These are phyloP conservation scores for Tipula lateralis DNA, from an alignment of 2,888 invertebrate genomes.

Conservation along the genomic window DNA sequence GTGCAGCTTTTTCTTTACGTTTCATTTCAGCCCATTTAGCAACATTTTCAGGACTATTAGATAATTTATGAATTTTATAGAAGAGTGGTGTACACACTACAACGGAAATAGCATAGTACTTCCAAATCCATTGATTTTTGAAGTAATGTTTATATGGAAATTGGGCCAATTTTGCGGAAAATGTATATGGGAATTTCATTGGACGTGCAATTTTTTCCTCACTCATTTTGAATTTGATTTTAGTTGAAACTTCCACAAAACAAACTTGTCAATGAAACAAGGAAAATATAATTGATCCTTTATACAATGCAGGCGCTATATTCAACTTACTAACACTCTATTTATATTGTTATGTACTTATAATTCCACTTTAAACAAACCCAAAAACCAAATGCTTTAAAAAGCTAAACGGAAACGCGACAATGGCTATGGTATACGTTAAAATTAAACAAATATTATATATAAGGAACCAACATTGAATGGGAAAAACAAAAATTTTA, in stretches of 20 bases:
- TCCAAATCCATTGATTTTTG: slow-evolving; percentile 72
- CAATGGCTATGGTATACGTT: not conserved
- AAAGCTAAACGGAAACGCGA: not conserved
- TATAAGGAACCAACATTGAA: not conserved
- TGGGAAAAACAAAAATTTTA: not conserved
- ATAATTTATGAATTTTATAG: slow-evolving; percentile 66
- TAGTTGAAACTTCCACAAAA: too few species aligned
- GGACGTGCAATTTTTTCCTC: slow-evolving; percentile 55
- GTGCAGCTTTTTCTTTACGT: slow-evolving; percentile 62
- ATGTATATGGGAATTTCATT: slow-evolving; percentile 86
- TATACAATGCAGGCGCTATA: too few species aligned
- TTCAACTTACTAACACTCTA: too few species aligned
- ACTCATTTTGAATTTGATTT: slow-evolving; percentile 40
- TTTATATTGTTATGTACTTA: too few species aligned
- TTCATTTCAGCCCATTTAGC: slow-evolving; percentile 70
- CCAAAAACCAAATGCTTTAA: not conserved
- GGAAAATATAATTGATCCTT: too few species aligned
- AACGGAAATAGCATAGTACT: slow-evolving; percentile 62
- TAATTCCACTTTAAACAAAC: not conserved
- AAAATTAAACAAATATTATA: not conserved
- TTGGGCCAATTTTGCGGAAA: slow-evolving; percentile 72
- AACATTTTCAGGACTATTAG: slow-evolving; percentile 73
- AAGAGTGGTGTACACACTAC: slow-evolving; percentile 63
- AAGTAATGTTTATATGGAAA: slow-evolving; percentile 72
- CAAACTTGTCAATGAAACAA: too few species aligned